Evolutionary conservation across 2,888 invertebrate genomes (phyloP).

Genomic region (Chrysina gloriosa): DNA sequence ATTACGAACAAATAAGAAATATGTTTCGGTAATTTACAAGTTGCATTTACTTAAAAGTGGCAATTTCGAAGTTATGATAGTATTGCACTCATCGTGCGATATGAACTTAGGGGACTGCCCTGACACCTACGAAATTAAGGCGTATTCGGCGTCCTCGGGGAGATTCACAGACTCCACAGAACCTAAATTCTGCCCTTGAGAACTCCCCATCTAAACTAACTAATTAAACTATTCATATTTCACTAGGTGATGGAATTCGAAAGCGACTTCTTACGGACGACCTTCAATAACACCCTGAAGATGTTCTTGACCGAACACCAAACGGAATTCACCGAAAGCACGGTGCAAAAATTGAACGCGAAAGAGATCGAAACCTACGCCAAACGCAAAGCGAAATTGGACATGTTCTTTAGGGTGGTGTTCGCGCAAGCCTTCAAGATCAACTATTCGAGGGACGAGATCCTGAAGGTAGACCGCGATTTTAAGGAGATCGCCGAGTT

Average conservation of each 20-base stretch:
- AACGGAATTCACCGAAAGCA: slow-evolving; percentile 12
- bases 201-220: background rate
- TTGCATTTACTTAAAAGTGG: too few species aligned
- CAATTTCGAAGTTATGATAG: too few species aligned
- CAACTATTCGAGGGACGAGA: slow-evolving; percentile 62
- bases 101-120: too few species aligned
- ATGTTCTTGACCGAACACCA: slow-evolving; percentile 55
- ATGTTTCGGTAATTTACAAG: too few species aligned
- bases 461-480: slow-evolving; percentile 61
- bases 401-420: slow-evolving; percentile 69
- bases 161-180: too few species aligned
- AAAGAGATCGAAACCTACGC: slow-evolving; percentile 60
- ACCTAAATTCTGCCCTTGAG: too few species aligned
- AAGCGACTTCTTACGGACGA: slow-evolving; percentile 59
- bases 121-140: too few species aligned
- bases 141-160: too few species aligned
- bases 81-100: too few species aligned
- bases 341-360: background rate
- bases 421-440: slow-evolving; percentile 65
- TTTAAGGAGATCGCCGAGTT: slow-evolving; percentile 66
- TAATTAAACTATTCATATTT: slow-evolving; percentile 25
- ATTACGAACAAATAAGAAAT: too few species aligned
- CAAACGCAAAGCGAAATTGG: slow-evolving; percentile 65
- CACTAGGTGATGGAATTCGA: slow-evolving; percentile 66
- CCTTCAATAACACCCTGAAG: slow-evolving; percentile 62